A percentile compares a stretch with the other conserved stretches of the same genome.
Evolutionary conservation across 2,888 invertebrate species (phyloP).

Genomic region (Oasisia sp.): DNA sequence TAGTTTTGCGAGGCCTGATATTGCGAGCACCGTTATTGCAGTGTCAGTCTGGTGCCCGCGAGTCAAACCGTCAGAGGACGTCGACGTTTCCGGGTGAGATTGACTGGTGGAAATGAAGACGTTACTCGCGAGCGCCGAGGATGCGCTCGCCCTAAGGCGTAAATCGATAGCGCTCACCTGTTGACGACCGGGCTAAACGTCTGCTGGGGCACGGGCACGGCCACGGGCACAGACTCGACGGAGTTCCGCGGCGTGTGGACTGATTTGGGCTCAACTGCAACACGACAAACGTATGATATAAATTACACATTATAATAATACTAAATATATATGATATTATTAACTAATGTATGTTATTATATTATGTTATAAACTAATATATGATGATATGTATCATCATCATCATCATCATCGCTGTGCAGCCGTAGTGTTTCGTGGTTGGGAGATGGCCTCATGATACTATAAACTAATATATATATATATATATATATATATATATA

Average conservation of each 20-base stretch:
- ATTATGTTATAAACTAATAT: too few relatives aligned
- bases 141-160: background rate
- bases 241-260: background rate
- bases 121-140: background rate
- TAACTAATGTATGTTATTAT: too few relatives aligned
- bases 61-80: background rate
- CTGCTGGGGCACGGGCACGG: background rate
- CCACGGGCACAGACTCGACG: background rate
- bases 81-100: background rate
- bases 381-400: too few relatives aligned
- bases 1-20: background rate
- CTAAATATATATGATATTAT: too few relatives aligned
- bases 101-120: constrained; percentile 5
- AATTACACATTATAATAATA: background rate
- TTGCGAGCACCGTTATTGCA: background rate
- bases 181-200: background rate
- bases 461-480: too few relatives aligned
- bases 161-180: constrained; percentile 7
- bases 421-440: too few relatives aligned
- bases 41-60: background rate
- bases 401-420: too few relatives aligned
- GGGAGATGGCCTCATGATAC: too few relatives aligned
- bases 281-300: background rate
- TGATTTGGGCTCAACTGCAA: background rate
- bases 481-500: too few relatives aligned